Percentiles rank a stretch among this genome's conserved stretches.
Conservation (phyloP, 1,140 invertebrate species). For the Penaeus vannamei region DNA sequence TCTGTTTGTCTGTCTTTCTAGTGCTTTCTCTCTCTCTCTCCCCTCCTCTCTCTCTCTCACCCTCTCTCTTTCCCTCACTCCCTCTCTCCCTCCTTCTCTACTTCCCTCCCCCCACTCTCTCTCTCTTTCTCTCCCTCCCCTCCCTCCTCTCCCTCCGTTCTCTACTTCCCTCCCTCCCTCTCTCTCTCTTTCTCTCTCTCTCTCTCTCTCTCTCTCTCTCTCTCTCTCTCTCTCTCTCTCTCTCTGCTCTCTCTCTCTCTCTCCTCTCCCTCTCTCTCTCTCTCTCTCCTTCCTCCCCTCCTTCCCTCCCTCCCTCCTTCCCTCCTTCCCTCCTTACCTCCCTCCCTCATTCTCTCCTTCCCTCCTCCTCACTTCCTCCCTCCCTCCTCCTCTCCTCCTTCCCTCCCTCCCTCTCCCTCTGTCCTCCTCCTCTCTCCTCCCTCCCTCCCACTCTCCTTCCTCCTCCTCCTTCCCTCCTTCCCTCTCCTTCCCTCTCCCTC, state of each 20-base stretch:
- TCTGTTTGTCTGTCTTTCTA: neutral
- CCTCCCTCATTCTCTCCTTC: neutral
- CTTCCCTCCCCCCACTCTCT: neutral
- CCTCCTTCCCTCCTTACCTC: neutral
- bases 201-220: neutral
- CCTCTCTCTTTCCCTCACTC: neutral
- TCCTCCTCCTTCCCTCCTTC: no score
- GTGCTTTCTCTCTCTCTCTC: no score
- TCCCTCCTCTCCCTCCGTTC: neutral
- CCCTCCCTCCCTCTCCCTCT: no score
- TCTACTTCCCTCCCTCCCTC: neutral
- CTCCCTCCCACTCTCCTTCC: no score
- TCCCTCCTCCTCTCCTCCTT: no score
- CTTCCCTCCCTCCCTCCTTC: neutral
- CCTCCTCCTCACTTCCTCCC: neutral
- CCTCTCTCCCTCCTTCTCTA: neutral
- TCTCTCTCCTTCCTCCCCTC: neutral
- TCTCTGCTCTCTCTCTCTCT: neutral
- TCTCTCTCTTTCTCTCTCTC: neutral
- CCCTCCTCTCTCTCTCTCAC: neutral
- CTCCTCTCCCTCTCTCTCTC: neutral
- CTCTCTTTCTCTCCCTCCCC: no score
- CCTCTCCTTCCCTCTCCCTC: no score
- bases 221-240: neutral
- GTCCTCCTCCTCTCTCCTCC: neutral